Conservation (phyloP, 2,888 invertebrate species). For the Thymelicus sylvestris region DNA sequence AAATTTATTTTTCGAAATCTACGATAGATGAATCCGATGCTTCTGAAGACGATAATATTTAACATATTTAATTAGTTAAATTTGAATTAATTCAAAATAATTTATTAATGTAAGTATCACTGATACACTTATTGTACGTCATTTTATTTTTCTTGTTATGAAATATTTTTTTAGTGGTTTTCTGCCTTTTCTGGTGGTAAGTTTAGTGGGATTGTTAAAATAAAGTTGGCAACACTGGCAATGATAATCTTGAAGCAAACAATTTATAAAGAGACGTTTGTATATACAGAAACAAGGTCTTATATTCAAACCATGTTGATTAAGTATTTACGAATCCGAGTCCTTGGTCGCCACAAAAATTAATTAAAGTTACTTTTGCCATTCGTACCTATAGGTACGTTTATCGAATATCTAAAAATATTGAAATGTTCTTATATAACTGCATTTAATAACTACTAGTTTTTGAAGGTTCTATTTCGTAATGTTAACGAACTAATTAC, state of each 20-base stretch:
- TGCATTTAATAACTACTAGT: conserved; percentile 1
- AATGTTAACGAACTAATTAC: conserved; percentile 22
- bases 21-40: no score
- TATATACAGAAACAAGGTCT: conserved; percentile 21
- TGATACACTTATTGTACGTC: no score
- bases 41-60: no score
- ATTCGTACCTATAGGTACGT: not conserved
- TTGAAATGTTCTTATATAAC: not conserved
- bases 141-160: no score
- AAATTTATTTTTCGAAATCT: no score
- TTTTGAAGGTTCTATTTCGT: conserved; percentile 7
- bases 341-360: not conserved
- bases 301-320: conserved; percentile 1
- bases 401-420: not conserved
- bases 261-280: not conserved
- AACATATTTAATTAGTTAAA: no score
- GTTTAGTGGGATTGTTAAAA: no score
- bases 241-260: conserved; percentile 5
- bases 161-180: no score
- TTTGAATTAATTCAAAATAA: no score
- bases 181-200: no score
- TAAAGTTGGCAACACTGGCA: no score
- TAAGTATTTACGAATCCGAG: conserved; percentile 9
- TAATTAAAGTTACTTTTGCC: not conserved
- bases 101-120: no score